Base-by-base conservation (phyloP, 1,140 invertebrate species). In the Leucophenga varia region DNA sequence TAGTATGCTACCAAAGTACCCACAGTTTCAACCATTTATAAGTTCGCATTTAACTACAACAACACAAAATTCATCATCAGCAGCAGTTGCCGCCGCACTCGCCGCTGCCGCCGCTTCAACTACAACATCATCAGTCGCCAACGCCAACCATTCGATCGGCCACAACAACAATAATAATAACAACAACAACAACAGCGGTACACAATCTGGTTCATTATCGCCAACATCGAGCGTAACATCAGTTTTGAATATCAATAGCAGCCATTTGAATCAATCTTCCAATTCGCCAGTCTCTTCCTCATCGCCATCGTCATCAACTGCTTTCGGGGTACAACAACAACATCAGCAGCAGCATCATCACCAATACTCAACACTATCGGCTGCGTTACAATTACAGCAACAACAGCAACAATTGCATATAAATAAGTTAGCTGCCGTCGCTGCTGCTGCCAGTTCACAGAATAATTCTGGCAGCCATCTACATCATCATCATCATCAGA, bases 1-100 rank as follows among this genome's bases (percentile, higher is more conserved):
- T 90, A 93, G 89, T 83, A 93, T 94, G 90, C 86, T 95, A 80
- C 91, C 91, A 63, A 94, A 94, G 84, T 95, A 95, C 85, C 88
- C 75, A 86, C 72, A 87, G 87, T 79, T 88, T 87, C 72, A 84
- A 82, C 79, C 85, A 84, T 79, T 76, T 74, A 73, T 74, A 54
- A 75, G 71, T 74, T 74, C 72, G 54, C 74, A 78, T 79, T 78
- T 59, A 79, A 78, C 47, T 74, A 77, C 74, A 80, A 77, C 72
- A 75, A 67, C 75, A 76, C 55, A 64, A 59, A 70, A 64, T 70
- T 74, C 71, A 61, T 72, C 71, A 72, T 74, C 81, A 78, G 79
- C 79, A 82, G 80, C 80, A 80, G 76, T 71, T 78, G 67, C 71
- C 61, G 71, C 71, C 72, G 71, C 71, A 41, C 52, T 69, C 25